Conservation (phyloP, 2,888 invertebrate species). For the Phortica okadai region DNA sequence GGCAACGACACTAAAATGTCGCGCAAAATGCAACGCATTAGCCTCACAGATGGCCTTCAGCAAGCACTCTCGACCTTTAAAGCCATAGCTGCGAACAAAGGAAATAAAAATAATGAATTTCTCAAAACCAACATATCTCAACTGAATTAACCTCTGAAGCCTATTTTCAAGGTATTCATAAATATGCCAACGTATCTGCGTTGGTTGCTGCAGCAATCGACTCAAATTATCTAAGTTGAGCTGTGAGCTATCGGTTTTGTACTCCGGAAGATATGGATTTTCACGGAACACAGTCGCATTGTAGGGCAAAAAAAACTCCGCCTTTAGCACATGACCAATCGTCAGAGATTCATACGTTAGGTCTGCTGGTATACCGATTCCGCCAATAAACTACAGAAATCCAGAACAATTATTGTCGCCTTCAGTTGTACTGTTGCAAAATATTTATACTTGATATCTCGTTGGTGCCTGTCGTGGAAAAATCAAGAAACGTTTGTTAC, state of each 20-base stretch:
- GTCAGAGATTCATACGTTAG: conserved; percentile 68
- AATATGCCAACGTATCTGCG: conserved; percentile 60
- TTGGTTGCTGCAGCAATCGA: conserved; percentile 43
- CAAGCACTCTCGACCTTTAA: conserved; percentile 67
- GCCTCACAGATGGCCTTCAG: conserved; percentile 69
- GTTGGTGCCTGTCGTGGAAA: conserved; percentile 71
- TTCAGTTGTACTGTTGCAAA: neutral
- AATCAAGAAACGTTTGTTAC: conserved; percentile 63
- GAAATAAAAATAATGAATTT: neutral
- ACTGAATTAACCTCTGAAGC: conserved; percentile 53
- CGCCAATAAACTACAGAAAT: conserved; percentile 65
- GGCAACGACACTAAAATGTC: conserved; percentile 59
- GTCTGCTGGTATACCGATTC: conserved; percentile 73
- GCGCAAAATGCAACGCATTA: conserved; percentile 58
- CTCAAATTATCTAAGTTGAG: conserved; percentile 30
- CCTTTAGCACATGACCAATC: conserved; percentile 68
- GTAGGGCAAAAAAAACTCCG: conserved; percentile 65
- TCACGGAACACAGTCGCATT: conserved; percentile 67
- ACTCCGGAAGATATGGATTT: conserved; percentile 70
- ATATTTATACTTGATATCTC: conserved; percentile 62
- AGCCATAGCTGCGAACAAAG: conserved; percentile 60
- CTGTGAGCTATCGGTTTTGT: conserved; percentile 45
- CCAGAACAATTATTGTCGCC: neutral
- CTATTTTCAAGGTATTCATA: conserved; percentile 61
- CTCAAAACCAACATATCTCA: neutral